Conservation (phyloP, 2,888 invertebrate species). For the Cephus sareptanus region DNA sequence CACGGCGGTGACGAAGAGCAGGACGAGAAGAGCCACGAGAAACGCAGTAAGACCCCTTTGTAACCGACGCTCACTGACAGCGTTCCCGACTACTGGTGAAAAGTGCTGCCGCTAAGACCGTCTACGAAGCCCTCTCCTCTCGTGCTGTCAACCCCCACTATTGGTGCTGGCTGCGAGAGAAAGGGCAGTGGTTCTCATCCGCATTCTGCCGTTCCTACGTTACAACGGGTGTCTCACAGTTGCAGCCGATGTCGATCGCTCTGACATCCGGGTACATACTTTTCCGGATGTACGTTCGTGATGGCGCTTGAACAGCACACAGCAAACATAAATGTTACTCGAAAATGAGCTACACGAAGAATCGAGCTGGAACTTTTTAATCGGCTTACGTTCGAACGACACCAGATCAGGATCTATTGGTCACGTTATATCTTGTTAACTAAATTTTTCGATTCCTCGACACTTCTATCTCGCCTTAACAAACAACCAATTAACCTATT, state of each 20-base stretch:
- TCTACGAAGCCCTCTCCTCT: slow-evolving; percentile 36
- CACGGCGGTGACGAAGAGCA: background rate
- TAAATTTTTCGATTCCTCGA: background rate
- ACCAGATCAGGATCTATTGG: background rate
- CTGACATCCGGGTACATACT: background rate
- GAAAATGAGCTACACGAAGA: background rate
- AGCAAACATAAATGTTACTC: background rate
- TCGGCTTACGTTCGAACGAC: background rate
- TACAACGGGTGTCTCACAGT: background rate
- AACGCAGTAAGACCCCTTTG: slow-evolving; percentile 26
- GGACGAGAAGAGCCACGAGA: slow-evolving; percentile 15
- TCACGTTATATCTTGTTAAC: background rate
- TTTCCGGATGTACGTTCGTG: background rate
- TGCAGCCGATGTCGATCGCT: background rate
- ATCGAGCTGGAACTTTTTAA: background rate
- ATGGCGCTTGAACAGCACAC: background rate
- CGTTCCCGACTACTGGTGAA: slow-evolving; percentile 51
- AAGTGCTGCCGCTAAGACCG: slow-evolving; percentile 46
- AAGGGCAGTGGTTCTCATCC: slow-evolving; percentile 60
- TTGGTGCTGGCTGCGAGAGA: slow-evolving; percentile 48
- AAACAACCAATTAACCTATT: background rate
- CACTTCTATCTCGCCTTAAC: background rate
- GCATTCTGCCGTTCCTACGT: background rate
- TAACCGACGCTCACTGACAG: slow-evolving; percentile 50
- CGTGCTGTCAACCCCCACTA: slow-evolving; percentile 28